These are phyloP conservation scores for Drosophila pseudoobscura DNA, from an alignment of 1,140 invertebrate species.

Conservation along the genomic window DNA sequence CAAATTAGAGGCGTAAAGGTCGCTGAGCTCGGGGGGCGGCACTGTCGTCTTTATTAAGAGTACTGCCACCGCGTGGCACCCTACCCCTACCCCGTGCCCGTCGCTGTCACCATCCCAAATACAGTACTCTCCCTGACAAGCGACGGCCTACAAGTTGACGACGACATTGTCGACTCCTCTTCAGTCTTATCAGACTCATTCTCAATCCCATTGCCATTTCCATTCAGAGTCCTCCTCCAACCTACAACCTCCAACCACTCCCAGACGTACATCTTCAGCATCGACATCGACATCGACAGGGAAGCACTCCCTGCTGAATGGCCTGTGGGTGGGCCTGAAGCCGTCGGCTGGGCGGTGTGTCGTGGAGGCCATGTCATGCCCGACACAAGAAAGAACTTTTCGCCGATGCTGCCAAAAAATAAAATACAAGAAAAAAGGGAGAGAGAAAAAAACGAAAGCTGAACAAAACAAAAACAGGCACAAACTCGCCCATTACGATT, in stretches of 20 bases:
- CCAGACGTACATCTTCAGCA: neutral
- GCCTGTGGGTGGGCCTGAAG: slow-evolving; percentile 28
- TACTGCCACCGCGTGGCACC: neutral
- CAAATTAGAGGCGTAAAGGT: slow-evolving; percentile 45
- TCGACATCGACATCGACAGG: slow-evolving; percentile 18
- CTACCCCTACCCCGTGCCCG: neutral
- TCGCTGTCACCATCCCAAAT: too few relatives aligned
- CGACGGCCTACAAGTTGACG: slow-evolving; percentile 25
- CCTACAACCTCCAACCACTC: neutral
- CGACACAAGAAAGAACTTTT: slow-evolving; percentile 32
- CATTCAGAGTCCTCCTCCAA: neutral
- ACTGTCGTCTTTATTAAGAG: slow-evolving; percentile 40
- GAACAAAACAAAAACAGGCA: slow-evolving; percentile 21
- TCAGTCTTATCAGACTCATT: slow-evolving; percentile 9
- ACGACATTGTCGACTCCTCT: slow-evolving; percentile 33
- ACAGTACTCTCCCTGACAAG: too few relatives aligned
- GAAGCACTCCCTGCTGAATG: slow-evolving; percentile 25
- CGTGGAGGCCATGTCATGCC: neutral
- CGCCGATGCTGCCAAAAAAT: slow-evolving; percentile 23
- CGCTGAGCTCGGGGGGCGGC: slow-evolving; percentile 2
- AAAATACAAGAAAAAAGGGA: slow-evolving; percentile 1
- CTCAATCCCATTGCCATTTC: slow-evolving; percentile 7
- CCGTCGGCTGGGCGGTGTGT: neutral
- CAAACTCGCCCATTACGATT: slow-evolving; percentile 52
- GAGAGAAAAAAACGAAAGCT: slow-evolving; percentile 24